Base-by-base conservation (phyloP, 2,888 invertebrate species). In the Synanthedon myopaeformis region DNA sequence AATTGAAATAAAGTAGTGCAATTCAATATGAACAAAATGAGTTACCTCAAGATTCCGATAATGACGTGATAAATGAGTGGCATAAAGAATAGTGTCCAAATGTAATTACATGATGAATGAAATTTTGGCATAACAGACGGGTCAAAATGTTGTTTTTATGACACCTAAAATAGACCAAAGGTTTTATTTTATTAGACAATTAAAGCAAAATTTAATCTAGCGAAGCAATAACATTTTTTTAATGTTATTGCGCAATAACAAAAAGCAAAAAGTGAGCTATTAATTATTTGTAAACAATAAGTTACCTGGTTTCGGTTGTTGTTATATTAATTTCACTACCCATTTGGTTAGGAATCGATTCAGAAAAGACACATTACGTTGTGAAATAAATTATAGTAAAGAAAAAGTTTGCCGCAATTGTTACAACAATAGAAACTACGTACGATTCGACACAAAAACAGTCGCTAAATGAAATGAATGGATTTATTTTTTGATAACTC, bases 271-370 rank as follows among this genome's bases (percentile, higher is more conserved):
- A 49, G 11, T 12, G n/a, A 14, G 12, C 6, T 12, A 42, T 19
- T 11, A 52, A 50, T 23, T 51, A 41, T 52, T 28, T 41, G 42
- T 35, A 17, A 51, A 19, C 41, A 49, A 55, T 48, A 14, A 51
- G 52, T 17, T 49, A 49, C 49, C 49, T 49, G 49, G 49, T 19
- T 49, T 49, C 49, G 12, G 49, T 17, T 23, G 49, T 13, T 17
- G 11, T 12, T 17, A 49, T 17, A 49, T 79, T 77, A 63, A 82
- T 64, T 80, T 85, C 82, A 76, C 76, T 84, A 75, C 74, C 85
- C 86, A 86, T 86, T 81, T 81, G 82, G 66, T 62, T 69, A 70
- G 69, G 66, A 55, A 59, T 74, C 45, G 89, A 89, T 56, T 90
- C 89, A 58, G 88, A 84, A 64, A 60, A 63, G 64, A 71, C 74